Conservation (phyloP, 2,113 vertebrate species). For the Crypturellus undulatus region DNA sequence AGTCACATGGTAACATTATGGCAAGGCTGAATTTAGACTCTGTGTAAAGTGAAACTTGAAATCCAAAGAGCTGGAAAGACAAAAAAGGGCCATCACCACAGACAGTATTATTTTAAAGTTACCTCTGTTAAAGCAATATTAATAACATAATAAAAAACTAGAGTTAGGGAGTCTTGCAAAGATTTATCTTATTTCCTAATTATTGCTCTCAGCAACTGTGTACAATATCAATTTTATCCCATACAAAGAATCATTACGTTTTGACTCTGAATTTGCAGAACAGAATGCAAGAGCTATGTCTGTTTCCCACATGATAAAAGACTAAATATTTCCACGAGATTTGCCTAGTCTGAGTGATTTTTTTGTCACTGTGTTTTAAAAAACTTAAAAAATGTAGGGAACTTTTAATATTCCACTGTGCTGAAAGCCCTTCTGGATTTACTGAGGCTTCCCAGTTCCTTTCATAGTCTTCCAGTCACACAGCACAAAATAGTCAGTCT, state of each 20-base stretch:
- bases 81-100: background rate
- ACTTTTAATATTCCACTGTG: background rate
- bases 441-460: background rate
- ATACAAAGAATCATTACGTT: background rate
- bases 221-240: conserved; percentile 20
- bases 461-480: conserved; percentile 48
- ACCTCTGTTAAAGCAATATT: conserved; percentile 38
- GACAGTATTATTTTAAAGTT: conserved; percentile 13
- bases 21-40: background rate
- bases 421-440: conserved; percentile 22
- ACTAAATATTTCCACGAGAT: conserved; percentile 54
- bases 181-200: conserved; percentile 3
- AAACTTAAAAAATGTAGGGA: conserved; percentile 26
- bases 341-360: conserved; percentile 9
- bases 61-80: background rate
- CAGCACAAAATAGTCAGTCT: background rate
- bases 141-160: background rate
- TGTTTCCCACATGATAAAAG: conserved; percentile 22
- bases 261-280: conserved; percentile 34
- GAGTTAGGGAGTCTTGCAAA: background rate
- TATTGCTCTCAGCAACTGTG: background rate
- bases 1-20: background rate
- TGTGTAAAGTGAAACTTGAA: background rate
- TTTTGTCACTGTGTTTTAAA: conserved; percentile 35
- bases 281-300: background rate